Percentiles rank a stretch among this genome's conserved stretches.
phyloP scores from a whole-genome alignment of 2,113 vertebrate species.

The Cebus imitator region DNA sequence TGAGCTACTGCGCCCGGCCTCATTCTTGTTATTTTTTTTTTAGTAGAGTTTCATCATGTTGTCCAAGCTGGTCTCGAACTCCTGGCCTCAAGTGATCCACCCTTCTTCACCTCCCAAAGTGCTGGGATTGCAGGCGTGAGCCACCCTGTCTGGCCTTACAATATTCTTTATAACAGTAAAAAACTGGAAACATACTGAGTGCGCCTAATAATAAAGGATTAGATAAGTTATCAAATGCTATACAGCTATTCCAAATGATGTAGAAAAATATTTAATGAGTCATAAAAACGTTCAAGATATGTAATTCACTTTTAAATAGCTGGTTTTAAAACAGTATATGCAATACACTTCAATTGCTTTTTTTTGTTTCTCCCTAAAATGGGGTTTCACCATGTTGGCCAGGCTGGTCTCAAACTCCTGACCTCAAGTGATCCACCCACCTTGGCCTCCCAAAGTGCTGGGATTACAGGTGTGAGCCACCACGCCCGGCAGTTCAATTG shows the following conservation, averaged over 20 bases:
- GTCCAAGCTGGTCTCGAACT: no score
- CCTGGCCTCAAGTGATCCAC: no score
- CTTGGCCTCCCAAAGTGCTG: no score
- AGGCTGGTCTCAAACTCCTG: no score
- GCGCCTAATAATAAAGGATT: neutral
- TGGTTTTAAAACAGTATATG: neutral
- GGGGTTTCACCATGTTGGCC: no score
- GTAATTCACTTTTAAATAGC: neutral
- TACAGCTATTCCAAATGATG: neutral
- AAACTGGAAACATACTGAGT: neutral
- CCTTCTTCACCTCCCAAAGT: no score
- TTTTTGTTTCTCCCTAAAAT: neutral
- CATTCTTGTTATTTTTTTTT: no score
- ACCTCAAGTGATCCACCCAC: no score
- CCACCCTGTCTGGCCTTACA: neutral
- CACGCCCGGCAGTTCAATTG: neutral
- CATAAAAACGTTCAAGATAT: neutral
- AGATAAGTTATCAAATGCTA: neutral
- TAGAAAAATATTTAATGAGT: neutral
- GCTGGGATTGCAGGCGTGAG: no score
- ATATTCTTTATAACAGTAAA: slow-evolving; percentile 1
- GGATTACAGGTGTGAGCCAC: no score
- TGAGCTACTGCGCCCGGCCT: no score
- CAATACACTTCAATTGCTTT: neutral
- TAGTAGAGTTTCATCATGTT: no score